A percentile compares a stretch with the other conserved stretches of the same genome.
phyloP scores from a whole-genome alignment of 2,113 vertebrate genomes.

The human (Homo sapiens) region DNA sequence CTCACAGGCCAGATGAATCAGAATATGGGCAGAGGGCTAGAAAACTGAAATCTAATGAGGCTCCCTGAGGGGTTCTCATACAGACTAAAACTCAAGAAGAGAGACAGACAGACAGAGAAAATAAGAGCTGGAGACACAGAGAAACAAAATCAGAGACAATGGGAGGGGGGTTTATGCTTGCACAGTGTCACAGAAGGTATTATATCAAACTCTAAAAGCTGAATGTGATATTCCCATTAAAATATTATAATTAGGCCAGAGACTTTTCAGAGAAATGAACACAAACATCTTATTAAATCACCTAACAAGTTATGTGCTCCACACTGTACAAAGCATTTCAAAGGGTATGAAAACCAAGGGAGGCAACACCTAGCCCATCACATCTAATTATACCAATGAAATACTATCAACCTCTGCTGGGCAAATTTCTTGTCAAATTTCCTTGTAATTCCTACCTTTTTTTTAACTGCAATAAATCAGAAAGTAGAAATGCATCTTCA shows the following conservation, averaged over 20 bases:
- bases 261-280: background rate
- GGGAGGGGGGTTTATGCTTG: background rate
- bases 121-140: background rate
- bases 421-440: background rate
- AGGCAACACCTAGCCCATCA: background rate
- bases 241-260: constrained; percentile 2
- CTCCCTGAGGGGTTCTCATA: background rate
- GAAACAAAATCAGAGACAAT: background rate
- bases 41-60: background rate
- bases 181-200: background rate
- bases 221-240: background rate
- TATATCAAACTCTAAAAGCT: background rate
- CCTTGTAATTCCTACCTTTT: background rate
- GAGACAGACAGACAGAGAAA: background rate
- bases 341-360: background rate
- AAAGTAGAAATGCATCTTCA: background rate
- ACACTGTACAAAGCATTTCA: background rate
- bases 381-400: background rate
- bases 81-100: background rate
- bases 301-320: background rate
- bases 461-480: background rate
- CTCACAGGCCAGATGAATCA: background rate
- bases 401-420: background rate
- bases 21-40: background rate
- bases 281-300: background rate